These are phyloP conservation scores for Sturnus vulgaris DNA, from an alignment of 2,113 vertebrate species.

Conservation along the genomic window DNA sequence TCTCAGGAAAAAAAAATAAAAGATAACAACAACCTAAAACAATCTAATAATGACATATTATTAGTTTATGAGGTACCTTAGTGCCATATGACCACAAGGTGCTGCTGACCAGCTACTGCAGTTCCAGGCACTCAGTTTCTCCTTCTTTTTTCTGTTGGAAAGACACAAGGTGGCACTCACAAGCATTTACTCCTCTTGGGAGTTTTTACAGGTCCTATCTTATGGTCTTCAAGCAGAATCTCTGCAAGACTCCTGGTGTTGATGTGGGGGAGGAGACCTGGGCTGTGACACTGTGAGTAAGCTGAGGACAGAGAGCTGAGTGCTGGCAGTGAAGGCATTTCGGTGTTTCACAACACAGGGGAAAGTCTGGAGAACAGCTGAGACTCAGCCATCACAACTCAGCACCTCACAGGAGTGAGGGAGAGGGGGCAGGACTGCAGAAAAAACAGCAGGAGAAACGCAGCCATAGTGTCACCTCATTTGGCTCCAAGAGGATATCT, in stretches of 20 bases:
- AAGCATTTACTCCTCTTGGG: background rate
- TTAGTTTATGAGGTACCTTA: background rate
- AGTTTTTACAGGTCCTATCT: background rate
- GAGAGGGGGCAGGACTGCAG: background rate
- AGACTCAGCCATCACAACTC: background rate
- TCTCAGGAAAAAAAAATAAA: background rate
- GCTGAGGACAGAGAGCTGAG: background rate
- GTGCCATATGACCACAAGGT: background rate
- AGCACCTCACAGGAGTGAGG: background rate
- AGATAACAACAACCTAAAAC: background rate
- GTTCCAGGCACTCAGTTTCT: background rate
- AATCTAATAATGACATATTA: background rate
- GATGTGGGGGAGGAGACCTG: background rate
- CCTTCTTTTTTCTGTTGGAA: background rate
- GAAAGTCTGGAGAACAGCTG: background rate
- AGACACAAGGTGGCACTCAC: background rate
- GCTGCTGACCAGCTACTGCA: background rate
- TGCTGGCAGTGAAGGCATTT: accelerated
- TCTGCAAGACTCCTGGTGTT: background rate
- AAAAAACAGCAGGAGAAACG: background rate
- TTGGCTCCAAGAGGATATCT: background rate
- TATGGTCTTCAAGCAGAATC: background rate
- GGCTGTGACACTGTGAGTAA: background rate
- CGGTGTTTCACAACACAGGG: background rate
- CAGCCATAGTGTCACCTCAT: background rate